phyloP scores from a whole-genome alignment of 1,140 invertebrate genomes.

The Frieseomelitta varia region DNA sequence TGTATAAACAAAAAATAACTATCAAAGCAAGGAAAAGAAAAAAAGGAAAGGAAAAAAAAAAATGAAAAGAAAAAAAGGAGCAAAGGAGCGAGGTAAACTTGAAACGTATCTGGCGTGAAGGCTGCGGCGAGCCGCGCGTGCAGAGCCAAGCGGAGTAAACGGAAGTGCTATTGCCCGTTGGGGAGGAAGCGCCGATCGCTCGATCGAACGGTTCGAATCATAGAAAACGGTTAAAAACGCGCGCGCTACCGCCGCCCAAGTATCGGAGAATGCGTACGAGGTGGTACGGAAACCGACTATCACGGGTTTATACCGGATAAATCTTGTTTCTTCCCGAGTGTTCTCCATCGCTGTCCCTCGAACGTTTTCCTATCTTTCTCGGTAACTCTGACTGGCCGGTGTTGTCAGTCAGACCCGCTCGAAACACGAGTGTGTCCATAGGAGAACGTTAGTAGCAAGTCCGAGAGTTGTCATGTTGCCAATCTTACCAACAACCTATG shows the following conservation, averaged over 20 bases:
- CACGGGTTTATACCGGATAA: conserved; percentile 77
- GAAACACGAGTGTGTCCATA: conserved; percentile 1
- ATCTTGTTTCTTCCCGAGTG: conserved; percentile 72
- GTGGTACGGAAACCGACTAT: conserved; percentile 72
- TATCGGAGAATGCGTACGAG: conserved; percentile 65
- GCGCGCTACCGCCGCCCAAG: conserved; percentile 21
- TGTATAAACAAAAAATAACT: background rate
- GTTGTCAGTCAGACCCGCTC: conserved; percentile 37
- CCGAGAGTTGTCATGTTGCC: background rate
- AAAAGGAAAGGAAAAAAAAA: background rate
- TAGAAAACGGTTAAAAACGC: conserved; percentile 33
- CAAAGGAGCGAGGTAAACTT: too few relatives aligned
- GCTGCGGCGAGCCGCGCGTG: background rate
- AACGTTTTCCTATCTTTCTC: conserved; percentile 10
- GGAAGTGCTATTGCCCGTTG: background rate
- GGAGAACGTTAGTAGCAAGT: background rate
- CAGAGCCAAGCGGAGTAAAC: background rate
- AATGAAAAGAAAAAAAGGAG: too few relatives aligned
- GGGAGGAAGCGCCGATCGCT: background rate
- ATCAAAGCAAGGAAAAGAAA: background rate
- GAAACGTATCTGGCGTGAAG: background rate
- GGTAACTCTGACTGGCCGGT: conserved; percentile 8
- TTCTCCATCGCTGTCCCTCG: conserved; percentile 41
- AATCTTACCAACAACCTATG: background rate
- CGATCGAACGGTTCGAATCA: conserved; percentile 17